Conservation (phyloP, 2,797 vertebrate species). For the Pseudochromis fuscus region DNA sequence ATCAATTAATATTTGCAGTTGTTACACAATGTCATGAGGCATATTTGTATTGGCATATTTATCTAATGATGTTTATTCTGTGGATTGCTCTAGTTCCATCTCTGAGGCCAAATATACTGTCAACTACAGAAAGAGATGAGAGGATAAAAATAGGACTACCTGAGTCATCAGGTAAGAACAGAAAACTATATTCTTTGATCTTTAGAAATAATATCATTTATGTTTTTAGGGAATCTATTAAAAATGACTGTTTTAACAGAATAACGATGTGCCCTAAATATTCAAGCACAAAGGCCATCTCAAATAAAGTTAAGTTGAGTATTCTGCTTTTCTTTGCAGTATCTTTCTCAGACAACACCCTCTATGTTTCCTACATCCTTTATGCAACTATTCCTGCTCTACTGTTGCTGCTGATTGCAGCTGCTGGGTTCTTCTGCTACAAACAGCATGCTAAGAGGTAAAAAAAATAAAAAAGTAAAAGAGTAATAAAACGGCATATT, state of each 20-base stretch:
- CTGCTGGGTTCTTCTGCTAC: conserved; percentile 85
- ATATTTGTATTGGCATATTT: not conserved
- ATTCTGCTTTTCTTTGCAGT: conserved; percentile 66
- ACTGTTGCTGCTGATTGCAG: conserved; percentile 86
- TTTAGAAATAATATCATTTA: not conserved
- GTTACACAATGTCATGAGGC: not conserved
- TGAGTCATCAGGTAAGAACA: conserved; percentile 85
- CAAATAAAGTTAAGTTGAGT: not conserved
- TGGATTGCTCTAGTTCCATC: conserved; percentile 66
- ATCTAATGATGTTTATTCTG: conserved; percentile 25
- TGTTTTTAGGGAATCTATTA: conserved; percentile 13
- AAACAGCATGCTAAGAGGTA: conserved; percentile 88
- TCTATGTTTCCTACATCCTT: conserved; percentile 88
- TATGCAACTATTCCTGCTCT: conserved; percentile 87
- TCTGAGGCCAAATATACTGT: conserved; percentile 69
- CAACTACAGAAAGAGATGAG: conserved; percentile 77
- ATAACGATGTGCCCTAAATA: not conserved
- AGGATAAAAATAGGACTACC: conserved; percentile 79
- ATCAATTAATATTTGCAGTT: not conserved
- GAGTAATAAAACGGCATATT: not conserved
- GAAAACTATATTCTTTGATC: conserved; percentile 5
- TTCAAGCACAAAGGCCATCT: not conserved
- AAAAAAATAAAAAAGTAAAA: conserved; percentile 64
- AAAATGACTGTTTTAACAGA: not conserved
- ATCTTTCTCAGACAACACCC: conserved; percentile 81